Evolutionary conservation across 64 coral and sea anemone species (phyloP).

Genomic region (Pachyseris speciosa): DNA sequence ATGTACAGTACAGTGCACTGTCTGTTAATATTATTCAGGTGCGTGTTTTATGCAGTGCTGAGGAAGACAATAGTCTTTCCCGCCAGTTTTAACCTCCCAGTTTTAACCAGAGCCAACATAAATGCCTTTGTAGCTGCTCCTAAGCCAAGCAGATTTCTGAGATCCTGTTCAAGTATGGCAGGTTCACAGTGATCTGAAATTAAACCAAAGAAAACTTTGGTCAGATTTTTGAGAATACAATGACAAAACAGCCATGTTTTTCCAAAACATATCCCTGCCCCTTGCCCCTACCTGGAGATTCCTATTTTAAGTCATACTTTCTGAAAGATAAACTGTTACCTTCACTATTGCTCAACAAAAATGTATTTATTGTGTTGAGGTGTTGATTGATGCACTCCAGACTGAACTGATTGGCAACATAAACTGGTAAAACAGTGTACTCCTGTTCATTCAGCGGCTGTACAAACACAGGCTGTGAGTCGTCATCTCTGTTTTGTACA

Average conservation of each 20-base stretch:
- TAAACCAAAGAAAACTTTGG: neutral
- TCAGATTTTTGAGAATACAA: neutral
- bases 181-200: conserved; percentile 24
- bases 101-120: conserved; percentile 74
- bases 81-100: conserved; percentile 64
- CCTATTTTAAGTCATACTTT: too few species aligned
- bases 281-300: too few species aligned
- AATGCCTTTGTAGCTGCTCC: conserved; percentile 87
- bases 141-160: conserved; percentile 63
- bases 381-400: conserved; percentile 32
- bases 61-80: conserved; percentile 26
- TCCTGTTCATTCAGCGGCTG: conserved; percentile 37
- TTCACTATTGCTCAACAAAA: conserved; percentile 3
- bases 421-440: conserved; percentile 14
- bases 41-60: neutral
- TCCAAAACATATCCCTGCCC: too few species aligned
- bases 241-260: neutral
- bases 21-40: neutral
- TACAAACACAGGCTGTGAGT: neutral
- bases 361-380: conserved; percentile 20
- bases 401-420: conserved; percentile 53
- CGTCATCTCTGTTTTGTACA: neutral
- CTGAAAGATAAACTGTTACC: neutral
- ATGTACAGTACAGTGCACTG: too few species aligned
- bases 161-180: conserved; percentile 61